Evolutionary conservation across 1,140 invertebrate genomes (phyloP).

Genomic region (Glossosoma conforme): DNA sequence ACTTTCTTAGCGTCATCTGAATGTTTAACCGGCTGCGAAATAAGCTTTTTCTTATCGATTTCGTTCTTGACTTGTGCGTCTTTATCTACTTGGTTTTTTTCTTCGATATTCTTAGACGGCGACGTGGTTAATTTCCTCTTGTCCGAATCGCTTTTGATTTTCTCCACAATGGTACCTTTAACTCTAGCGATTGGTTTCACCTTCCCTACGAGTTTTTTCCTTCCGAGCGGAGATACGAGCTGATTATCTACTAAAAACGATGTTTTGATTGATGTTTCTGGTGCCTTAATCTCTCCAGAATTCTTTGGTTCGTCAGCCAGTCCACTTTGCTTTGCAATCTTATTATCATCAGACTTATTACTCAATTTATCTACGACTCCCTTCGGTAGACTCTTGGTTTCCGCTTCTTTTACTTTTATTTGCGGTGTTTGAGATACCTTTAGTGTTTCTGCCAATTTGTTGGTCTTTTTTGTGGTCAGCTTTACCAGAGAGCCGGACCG

Average conservation of each 20-base stretch:
- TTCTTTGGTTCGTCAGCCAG: constrained; percentile 8
- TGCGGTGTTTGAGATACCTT: background rate
- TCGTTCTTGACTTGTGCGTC: constrained; percentile 6
- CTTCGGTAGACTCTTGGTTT: constrained; percentile 6
- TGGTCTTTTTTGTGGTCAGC: constrained; percentile 4
- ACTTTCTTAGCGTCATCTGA: constrained; percentile 22
- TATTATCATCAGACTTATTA: background rate
- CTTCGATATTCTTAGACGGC: constrained; percentile 15
- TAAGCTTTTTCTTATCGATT: constrained; percentile 21
- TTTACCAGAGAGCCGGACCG: background rate
- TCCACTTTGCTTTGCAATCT: background rate
- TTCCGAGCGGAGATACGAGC: constrained; percentile 22
- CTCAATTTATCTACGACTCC: constrained; percentile 1
- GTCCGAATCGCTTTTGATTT: constrained; percentile 41
- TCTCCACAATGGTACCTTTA: constrained; percentile 49
- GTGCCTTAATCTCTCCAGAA: constrained; percentile 6
- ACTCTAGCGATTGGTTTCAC: constrained; percentile 48
- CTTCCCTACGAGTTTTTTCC: constrained; percentile 43
- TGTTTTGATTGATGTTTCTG: constrained; percentile 14
- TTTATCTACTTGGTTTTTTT: constrained; percentile 10
- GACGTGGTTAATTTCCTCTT: constrained; percentile 36
- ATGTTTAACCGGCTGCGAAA: constrained; percentile 4
- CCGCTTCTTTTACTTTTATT: constrained; percentile 18
- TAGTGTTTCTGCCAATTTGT: constrained; percentile 2
- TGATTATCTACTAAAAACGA: constrained; percentile 23